Evolutionary conservation across 2,797 vertebrate species (phyloP), one percentile per base, ranked within the genome.

Genomic region (Dryobates pubescens): DNA sequence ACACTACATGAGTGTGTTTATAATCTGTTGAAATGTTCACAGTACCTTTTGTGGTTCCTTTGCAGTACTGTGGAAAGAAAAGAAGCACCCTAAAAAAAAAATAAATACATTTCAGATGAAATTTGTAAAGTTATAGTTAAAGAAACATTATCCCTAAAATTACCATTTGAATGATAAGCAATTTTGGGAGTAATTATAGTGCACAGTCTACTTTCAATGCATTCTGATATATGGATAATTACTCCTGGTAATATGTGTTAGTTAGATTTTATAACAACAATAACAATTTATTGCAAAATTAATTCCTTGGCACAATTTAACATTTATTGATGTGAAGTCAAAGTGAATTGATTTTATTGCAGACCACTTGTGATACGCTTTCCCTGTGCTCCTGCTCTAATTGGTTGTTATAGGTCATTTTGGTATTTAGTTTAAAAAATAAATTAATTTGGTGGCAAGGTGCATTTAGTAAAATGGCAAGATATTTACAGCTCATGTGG

Each of bases 191-290:
- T 97, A 98, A 98, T 98, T 97, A 97, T 96, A 97, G 96, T 93
- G 96, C 96, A 96, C 80, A 96, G 87, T 97, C 97, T 96, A 93
- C 93, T 94, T 97, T 98, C 97, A 98, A 96, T 97, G 95, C 96
- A 97, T 97, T 98, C 97, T 98, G 97, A 98, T 98, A 97, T 98
- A 97, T 98, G 96, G 97, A 97, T 98, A 98, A 98, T 98, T 98
- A 97, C 96, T 97, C 93, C 93, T 96, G 92, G 92, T 97, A 97
- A 98, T 98, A 98, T 96, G 93, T 89, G 97, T 98, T 97, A 97
- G 97, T 96, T 97, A 96, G 96, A 97, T 98, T 98, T 98, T 97
- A 96, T 96, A 97, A 97, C 96, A 96, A 97, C 96, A 97, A 97
- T 97, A 97, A 97, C 96, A 98, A 97, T 97, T 98, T 98, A 98